Evolutionary conservation across 64 coral and sea anemone genomes (phyloP).

Genomic region (Astreopora myriophthalma): DNA sequence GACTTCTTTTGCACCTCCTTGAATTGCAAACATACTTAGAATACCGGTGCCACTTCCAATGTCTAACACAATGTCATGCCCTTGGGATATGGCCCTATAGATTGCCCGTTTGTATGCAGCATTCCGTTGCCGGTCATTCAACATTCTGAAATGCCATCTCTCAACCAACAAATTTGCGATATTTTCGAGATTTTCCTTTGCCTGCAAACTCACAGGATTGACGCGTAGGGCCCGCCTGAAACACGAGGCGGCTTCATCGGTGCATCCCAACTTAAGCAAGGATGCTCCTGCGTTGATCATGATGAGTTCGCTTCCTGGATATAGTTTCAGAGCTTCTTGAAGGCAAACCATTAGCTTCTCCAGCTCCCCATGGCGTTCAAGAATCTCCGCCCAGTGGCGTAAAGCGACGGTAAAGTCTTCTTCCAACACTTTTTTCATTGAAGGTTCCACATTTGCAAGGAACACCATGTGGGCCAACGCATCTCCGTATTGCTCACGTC

Average conservation of each 20-base stretch:
- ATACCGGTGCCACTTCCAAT: conserved; percentile 98
- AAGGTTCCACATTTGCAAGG: conserved; percentile 53
- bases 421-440: conserved; percentile 41
- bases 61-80: conserved; percentile 76
- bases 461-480: conserved; percentile 85
- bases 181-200: conserved; percentile 84
- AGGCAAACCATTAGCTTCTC: conserved; percentile 82
- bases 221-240: conserved; percentile 79
- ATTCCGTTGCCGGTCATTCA: conserved; percentile 89
- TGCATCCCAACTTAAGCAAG: conserved; percentile 68
- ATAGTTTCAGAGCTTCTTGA: conserved; percentile 77
- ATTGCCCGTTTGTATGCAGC: conserved; percentile 86
- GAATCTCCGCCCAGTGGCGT: conserved; percentile 67
- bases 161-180: conserved; percentile 91
- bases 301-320: conserved; percentile 71
- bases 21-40: conserved; percentile 96
- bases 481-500: conserved; percentile 67
- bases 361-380: conserved; percentile 75
- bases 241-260: conserved; percentile 82
- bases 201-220: conserved; percentile 61
- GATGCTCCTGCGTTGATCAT: conserved; percentile 74
- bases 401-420: conserved; percentile 78
- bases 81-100: conserved; percentile 61
- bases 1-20: conserved; percentile 83
- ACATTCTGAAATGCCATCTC: conserved; percentile 98